Percentiles rank a stretch among this genome's conserved stretches.
Evolutionary conservation across 1,140 invertebrate genomes (phyloP).

Genomic region (Copidosoma floridanum): DNA sequence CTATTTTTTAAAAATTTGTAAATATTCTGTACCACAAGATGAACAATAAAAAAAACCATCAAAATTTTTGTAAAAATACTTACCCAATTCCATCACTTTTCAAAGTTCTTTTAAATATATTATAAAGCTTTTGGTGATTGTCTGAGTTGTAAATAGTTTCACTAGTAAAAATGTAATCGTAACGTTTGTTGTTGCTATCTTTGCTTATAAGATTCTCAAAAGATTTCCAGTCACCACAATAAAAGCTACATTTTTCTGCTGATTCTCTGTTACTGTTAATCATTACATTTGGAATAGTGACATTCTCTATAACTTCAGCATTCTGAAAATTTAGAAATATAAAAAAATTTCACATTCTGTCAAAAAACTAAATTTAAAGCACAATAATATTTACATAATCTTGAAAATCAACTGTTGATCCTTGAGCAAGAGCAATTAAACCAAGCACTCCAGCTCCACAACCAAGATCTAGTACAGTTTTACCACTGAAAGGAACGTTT

Average conservation of each 20-base stretch:
- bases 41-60: too few relatives aligned
- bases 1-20: constrained; percentile 37
- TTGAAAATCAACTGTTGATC: constrained; percentile 77
- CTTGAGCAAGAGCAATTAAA: constrained; percentile 66
- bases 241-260: constrained; percentile 64
- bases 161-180: constrained; percentile 82
- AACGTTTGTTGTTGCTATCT: constrained; percentile 58
- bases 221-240: constrained; percentile 77
- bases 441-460: constrained; percentile 84
- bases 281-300: constrained; percentile 78
- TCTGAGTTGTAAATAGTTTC: constrained; percentile 88
- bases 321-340: constrained; percentile 65
- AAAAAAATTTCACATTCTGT: constrained; percentile 19
- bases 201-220: constrained; percentile 55
- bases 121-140: constrained; percentile 74
- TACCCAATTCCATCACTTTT: constrained; percentile 64
- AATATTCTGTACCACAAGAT: neutral
- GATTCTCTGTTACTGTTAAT: constrained; percentile 63
- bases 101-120: constrained; percentile 68
- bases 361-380: neutral
- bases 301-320: constrained; percentile 67
- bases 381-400: constrained; percentile 74
- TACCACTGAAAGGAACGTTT: constrained; percentile 52
- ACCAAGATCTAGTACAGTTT: constrained; percentile 75
- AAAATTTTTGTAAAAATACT: constrained; percentile 33